Evolutionary conservation across 2,888 invertebrate genomes (phyloP), one percentile per base, ranked within the genome.

Genomic region (Scaptomyza polygonia): DNA sequence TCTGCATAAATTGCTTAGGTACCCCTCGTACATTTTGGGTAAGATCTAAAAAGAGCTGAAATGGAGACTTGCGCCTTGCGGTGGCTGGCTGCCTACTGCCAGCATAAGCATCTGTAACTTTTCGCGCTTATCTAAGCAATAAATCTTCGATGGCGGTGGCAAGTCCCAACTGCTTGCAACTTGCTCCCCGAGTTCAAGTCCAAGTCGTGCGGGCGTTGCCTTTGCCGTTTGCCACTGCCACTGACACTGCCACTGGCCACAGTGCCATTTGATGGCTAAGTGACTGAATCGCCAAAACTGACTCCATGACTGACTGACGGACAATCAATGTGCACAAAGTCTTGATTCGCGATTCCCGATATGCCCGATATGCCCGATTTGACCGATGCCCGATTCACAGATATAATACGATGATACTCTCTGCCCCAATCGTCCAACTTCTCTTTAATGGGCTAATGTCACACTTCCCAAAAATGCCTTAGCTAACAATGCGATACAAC

Each of bases 91-190:
- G 39, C 39, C 77, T 58, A 74, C 73, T 88, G 89, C 63, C 73
- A 88, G 89, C 90, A 84, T 89, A 89, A 87, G 90, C 89, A 88
- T 89, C 90, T 88, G 89, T 90, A 89, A 87, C 88, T 88, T 90
- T 89, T 89, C 78, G 82, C 82, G 86, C 88, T 89, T 89, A 89
- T 89, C 90, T 86, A 72, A 79, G 79, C 88, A 85, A 86, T 86
- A 90, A 89, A 89, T 89, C 89, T 89, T 78, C 69, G 88, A 79
- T 88, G 86, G 88, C 82, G 82, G 82, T 88, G 86, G 88, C 86
- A 88, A 86, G 83, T 87, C 65, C 48, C 82, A 74, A 59, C 69
- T 39, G 39, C 39, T 70, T 25, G 16, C 68, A 67, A 36, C 39
- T 39, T 39, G 39, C 57, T 29, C 34, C 72, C 54, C 67, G 39